phyloP scores from a whole-genome alignment of 2,113 vertebrate species.

The Fulica atra region DNA sequence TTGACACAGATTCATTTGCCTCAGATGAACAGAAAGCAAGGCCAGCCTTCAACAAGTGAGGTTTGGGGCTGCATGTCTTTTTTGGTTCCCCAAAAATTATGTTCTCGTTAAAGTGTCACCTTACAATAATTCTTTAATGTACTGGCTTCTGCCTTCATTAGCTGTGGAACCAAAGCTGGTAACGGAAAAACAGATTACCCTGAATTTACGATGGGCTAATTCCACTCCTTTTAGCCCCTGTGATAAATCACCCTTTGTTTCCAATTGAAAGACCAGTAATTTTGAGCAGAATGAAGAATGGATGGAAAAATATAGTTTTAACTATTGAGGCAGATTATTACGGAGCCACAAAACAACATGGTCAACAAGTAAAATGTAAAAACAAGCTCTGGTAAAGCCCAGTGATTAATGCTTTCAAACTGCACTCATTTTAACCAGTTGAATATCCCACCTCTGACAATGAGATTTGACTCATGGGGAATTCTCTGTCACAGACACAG shows the following conservation, averaged over 20 bases:
- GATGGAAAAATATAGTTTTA: constrained; percentile 2
- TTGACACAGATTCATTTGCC: neutral
- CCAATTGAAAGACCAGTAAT: neutral
- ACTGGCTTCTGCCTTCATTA: constrained; percentile 33
- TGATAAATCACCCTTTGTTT: constrained; percentile 41
- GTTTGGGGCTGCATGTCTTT: neutral
- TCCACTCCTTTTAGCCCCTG: neutral
- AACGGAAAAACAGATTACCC: constrained; percentile 46
- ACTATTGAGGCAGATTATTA: neutral
- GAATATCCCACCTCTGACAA: neutral
- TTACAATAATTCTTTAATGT: constrained; percentile 15
- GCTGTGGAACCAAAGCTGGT: constrained; percentile 11
- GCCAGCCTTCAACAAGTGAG: neutral
- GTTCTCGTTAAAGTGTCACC: constrained; percentile 53
- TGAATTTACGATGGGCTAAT: constrained; percentile 39
- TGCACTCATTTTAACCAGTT: neutral
- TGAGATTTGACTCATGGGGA: neutral
- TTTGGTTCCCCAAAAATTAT: constrained; percentile 17
- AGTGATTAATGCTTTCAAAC: neutral
- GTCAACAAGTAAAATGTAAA: neutral
- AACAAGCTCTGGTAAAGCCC: neutral
- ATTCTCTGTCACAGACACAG: neutral
- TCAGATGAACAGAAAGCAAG: constrained; percentile 20
- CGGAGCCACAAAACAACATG: neutral
- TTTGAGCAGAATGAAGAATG: constrained; percentile 22